These are phyloP conservation scores for Suillia variegata DNA, from an alignment of 2,888 invertebrate species.

Conservation along the genomic window DNA sequence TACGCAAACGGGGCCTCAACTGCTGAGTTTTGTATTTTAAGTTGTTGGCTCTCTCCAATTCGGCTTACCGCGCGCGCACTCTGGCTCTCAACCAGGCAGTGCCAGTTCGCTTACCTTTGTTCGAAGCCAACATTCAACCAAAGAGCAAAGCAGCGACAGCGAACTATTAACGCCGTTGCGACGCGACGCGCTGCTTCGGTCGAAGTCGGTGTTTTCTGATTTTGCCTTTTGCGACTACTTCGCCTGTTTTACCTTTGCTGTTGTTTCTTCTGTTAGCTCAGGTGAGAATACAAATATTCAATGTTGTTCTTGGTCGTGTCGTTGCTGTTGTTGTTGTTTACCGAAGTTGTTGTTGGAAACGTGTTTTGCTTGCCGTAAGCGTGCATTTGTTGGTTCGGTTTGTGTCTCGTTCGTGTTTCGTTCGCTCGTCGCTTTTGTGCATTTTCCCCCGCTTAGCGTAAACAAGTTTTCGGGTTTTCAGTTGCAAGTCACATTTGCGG, in stretches of 20 bases:
- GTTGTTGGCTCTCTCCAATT: not conserved
- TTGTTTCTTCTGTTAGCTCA: slow-evolving; percentile 30
- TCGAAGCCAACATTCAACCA: too few species aligned
- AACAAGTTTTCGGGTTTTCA: slow-evolving; percentile 47
- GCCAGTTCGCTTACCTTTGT: not conserved
- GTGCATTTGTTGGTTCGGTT: slow-evolving; percentile 1
- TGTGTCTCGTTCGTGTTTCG: not conserved
- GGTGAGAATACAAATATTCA: slow-evolving; percentile 28
- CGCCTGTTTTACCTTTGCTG: not conserved
- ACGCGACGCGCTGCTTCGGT: too few species aligned
- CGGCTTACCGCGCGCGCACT: not conserved
- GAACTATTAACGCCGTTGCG: too few species aligned
- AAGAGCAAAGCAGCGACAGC: too few species aligned
- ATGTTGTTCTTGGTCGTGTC: slow-evolving; percentile 16
- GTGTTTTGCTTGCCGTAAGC: slow-evolving; percentile 8
- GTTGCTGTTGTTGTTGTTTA: slow-evolving; percentile 13
- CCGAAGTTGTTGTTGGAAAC: slow-evolving; percentile 27
- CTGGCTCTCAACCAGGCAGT: not conserved
- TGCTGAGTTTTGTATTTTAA: not conserved
- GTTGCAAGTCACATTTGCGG: slow-evolving; percentile 45
- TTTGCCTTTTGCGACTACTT: not conserved
- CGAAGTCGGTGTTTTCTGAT: not conserved
- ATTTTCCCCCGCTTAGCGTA: slow-evolving; percentile 18
- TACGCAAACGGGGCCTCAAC: not conserved
- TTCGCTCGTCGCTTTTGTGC: slow-evolving; percentile 2